Evolutionary conservation across 2,113 vertebrate genomes (phyloP), one percentile per base, ranked within the genome.

Genomic region (Galemys pyrenaicus): DNA sequence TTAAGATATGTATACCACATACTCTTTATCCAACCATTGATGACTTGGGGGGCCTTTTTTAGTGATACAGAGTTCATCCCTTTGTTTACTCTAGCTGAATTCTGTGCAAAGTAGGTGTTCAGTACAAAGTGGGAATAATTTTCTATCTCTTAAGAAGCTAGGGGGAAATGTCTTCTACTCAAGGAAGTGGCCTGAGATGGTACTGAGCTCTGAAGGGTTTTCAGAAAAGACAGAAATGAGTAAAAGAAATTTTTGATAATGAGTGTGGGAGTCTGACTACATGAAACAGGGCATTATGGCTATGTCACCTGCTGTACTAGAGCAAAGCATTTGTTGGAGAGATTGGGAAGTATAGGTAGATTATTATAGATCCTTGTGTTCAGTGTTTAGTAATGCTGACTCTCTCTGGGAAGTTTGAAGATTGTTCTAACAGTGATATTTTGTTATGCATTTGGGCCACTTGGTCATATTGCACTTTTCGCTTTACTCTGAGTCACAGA

Each of bases 141-240:
- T 26, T 94, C 5, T 91, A 73, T 56, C 1, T 19, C 58, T 60
- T 20, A 26, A 5, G 10, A 41, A 67, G 80, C 41, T 54, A 3
- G 1, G 22, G 39, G 24, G 1, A 68, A 68, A 65, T 8, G 16
- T 68, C 17, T 80, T 58, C 51, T 46, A 17, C 12, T 39, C 35
- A 64, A 73, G 32, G 49, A 78, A 88, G 35, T 35, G 37, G 41
- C 3, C 37, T 85, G 77, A 88, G 28, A 20, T 20, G 49, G 54
- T 9, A 9, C 37, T 80, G 74, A 89, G 41, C 16, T 77, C 54
- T 68, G 22, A 79, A 87, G 64, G 30, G 44, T 46, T 20, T 75
- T 88, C 93, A 89, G 93, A 82, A 93, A 93, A 94, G 60, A 73
- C 58, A 80, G 32, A 73, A 71, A 24, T 93, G 60, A 87, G 44